Base-by-base conservation (phyloP, 2,888 invertebrate genomes). In the Gymnosoma rotundatum region DNA sequence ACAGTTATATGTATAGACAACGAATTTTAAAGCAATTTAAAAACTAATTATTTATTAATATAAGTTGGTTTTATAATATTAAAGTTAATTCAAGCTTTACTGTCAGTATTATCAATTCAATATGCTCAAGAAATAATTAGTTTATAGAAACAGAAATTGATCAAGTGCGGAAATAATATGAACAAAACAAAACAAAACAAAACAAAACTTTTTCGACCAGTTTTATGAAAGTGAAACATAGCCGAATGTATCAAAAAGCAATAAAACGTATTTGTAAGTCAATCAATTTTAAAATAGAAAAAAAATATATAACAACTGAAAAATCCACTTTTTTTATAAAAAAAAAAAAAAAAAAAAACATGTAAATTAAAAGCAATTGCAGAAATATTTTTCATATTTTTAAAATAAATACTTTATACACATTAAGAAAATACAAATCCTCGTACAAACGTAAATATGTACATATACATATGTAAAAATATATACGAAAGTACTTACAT, bases 161-260 rank as follows among this genome's bases (percentile, higher is more conserved):
- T 38, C 16, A 61, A 78, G 80, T 45, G 61, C 45, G 78, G 58
- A 83, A 86, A 87, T 88, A 87, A 89, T 89, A 86, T 64, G 66
- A 58, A 88, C 88, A n/a, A n/a, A n/a, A n/a, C 88, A 58, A 88
- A 88, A 87, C 89, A 91, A 5, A 32, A 32, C 25, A 6, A 32
- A 32, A 32, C 32, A 73, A 48, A 76, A 70, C 38, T 69, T 48
- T 84, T 69, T 73, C 80, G 76, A 84, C 80, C 83, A 84, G 83
- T 80, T 84, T 52, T 78, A 78, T 84, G 83, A 78, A 50, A 78
- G 83, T 38, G 25, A 84, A 84, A 80, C 69, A 84, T 58, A 84
- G 83, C 83, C 83, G 83, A 78, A 78, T 89, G 92, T 92, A 92
- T 92, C 92, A 89, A 91, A 87, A 92, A 92, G 92, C 92, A 92